Evolutionary conservation across 92 coral and sea anemone species (phyloP).

Genomic region (Hydrozoanthus gracilis): DNA sequence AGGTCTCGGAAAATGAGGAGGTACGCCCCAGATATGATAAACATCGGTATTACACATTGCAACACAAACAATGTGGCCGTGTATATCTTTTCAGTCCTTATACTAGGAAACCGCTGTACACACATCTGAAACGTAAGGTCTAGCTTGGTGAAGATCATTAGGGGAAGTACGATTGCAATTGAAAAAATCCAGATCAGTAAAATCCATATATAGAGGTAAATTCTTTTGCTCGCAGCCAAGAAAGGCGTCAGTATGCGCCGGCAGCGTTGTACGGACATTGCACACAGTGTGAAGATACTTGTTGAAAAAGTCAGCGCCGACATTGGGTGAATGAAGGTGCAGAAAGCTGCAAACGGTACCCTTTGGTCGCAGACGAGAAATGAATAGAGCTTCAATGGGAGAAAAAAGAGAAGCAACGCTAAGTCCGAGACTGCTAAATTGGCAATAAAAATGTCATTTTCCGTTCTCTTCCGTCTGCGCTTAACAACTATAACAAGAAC

Average conservation of each 20-base stretch:
- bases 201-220: slow-evolving; percentile 60
- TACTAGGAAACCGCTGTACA: slow-evolving; percentile 69
- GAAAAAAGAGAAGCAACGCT: slow-evolving; percentile 67
- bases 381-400: slow-evolving; percentile 73
- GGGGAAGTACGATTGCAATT: slow-evolving; percentile 59
- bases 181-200: slow-evolving; percentile 69
- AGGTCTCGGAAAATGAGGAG: slow-evolving; percentile 86
- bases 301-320: slow-evolving; percentile 81
- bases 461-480: slow-evolving; percentile 71
- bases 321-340: slow-evolving; percentile 71
- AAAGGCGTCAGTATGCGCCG: slow-evolving; percentile 80
- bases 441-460: slow-evolving; percentile 83
- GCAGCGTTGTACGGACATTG: slow-evolving; percentile 88
- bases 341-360: slow-evolving; percentile 59
- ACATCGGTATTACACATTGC: slow-evolving; percentile 85
- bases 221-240: slow-evolving; percentile 64
- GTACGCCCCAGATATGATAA: slow-evolving; percentile 83
- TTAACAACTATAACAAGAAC: slow-evolving; percentile 70
- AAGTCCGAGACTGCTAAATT: slow-evolving; percentile 83
- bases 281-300: slow-evolving; percentile 81
- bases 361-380: slow-evolving; percentile 60
- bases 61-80: slow-evolving; percentile 80
- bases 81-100: slow-evolving; percentile 63
- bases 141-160: slow-evolving; percentile 74
- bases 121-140: slow-evolving; percentile 45